These are phyloP conservation scores for Liolophura sinensis DNA, from an alignment of 1,140 invertebrate species.

Conservation along the genomic window DNA sequence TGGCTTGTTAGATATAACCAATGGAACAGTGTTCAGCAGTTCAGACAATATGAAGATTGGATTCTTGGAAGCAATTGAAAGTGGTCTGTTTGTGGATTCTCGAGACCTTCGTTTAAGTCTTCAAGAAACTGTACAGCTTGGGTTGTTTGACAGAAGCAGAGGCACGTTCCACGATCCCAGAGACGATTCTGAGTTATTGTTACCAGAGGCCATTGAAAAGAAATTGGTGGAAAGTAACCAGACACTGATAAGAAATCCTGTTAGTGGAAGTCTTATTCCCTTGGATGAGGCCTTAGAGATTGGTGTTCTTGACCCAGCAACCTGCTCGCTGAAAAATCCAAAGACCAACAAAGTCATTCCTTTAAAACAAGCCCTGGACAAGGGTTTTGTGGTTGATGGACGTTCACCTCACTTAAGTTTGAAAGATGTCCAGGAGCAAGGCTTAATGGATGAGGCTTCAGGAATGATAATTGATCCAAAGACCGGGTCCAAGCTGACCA, in stretches of 20 bases:
- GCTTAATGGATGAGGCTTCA: background rate
- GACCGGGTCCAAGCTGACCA: conserved; percentile 25
- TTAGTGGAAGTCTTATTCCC: conserved; percentile 60
- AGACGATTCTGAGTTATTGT: conserved; percentile 76
- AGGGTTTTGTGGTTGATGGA: conserved; percentile 76
- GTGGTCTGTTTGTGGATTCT: conserved; percentile 83
- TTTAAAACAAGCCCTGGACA: conserved; percentile 75
- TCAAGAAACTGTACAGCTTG: conserved; percentile 55
- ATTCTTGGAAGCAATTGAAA: conserved; percentile 59
- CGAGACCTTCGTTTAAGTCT: conserved; percentile 73
- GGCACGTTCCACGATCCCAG: conserved; percentile 81
- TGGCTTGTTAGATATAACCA: conserved; percentile 71
- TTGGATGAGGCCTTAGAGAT: conserved; percentile 84
- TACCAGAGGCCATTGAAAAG: conserved; percentile 74
- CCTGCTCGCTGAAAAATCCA: conserved; percentile 72
- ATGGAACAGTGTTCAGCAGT: conserved; percentile 70
- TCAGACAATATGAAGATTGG: conserved; percentile 11
- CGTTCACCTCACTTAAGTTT: conserved; percentile 65
- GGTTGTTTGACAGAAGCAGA: conserved; percentile 59
- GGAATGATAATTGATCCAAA: background rate
- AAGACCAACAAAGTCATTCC: conserved; percentile 78
- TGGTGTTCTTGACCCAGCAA: conserved; percentile 83
- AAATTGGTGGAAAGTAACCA: conserved; percentile 70
- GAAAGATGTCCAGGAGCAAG: conserved; percentile 70
- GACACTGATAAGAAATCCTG: conserved; percentile 76